Evolutionary conservation across 2,888 invertebrate genomes (phyloP), one percentile per base, ranked within the genome.

Genomic region (Lasioglossum leucozonium): DNA sequence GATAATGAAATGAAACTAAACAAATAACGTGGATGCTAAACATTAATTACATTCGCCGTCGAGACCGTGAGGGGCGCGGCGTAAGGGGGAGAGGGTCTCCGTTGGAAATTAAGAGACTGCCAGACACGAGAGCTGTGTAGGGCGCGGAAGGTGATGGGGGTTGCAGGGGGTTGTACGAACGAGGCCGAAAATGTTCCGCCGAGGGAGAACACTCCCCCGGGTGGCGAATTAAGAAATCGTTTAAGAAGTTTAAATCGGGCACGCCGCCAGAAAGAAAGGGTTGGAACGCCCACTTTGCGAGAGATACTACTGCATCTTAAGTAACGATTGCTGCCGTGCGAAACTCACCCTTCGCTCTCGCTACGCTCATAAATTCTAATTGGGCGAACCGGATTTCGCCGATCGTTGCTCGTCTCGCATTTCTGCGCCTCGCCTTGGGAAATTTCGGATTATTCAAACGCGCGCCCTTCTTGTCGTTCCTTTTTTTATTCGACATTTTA

Each of bases 1-100:
- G 93, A 94, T 94, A 93, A 93, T 94, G 93, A 94, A 94, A 94
- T 93, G 94, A 94, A 94, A 94, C 94, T 93, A 94, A 94, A 94
- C 94, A 94, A 94, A 94, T 94, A 94, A 94, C 93, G 94, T 92
- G 93, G 94, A 94, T 93, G 94, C 93, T 94, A 92, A 93, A 93
- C 93, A 94, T 94, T 94, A 94, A 94, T 94, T 94, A 94, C 92
- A 91, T 92, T 93, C 93, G 89, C 87, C 81, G 82, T 82, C 85
- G 86, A 88, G 82, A 81, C 87, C 79, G 84, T 65, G 81, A 77
- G 85, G 69, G 79, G 79, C 77, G 85, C 37, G 78, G 80, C 73
- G 82, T 51, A 77, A 30, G 30, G 83, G 77, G 74, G 84, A 85
- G 88, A 3, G 34, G 34, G 34, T 34, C 84, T 88, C 84, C 85